phyloP scores from a whole-genome alignment of 1,140 invertebrate species.

The Bombus confusus region DNA sequence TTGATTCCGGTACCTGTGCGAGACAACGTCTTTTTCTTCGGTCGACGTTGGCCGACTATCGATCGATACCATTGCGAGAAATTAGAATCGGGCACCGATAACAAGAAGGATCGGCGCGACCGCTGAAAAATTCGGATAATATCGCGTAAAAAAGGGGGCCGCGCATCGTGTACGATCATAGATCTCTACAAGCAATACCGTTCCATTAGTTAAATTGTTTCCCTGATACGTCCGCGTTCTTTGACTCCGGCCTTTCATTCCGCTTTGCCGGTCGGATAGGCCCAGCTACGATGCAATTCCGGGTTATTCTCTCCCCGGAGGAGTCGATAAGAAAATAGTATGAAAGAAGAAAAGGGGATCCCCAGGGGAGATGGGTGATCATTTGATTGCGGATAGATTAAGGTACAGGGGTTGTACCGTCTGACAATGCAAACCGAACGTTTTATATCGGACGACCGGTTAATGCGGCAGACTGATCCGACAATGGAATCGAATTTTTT shows the following conservation, averaged over 20 bases:
- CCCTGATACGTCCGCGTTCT: conserved; percentile 66
- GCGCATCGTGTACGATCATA: conserved; percentile 27
- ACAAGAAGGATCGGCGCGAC: background rate
- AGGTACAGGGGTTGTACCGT: conserved; percentile 33
- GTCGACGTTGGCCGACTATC: conserved; percentile 20
- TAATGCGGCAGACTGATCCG: conserved; percentile 6
- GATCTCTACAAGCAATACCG: conserved; percentile 71
- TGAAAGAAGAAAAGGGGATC: conserved; percentile 42
- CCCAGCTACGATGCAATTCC: conserved; percentile 51
- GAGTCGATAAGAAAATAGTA: conserved; percentile 47
- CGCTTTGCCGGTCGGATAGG: conserved; percentile 39
- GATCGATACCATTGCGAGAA: conserved; percentile 29
- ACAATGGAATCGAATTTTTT: conserved; percentile 21
- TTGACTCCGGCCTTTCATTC: conserved; percentile 46
- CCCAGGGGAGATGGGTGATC: conserved; percentile 30
- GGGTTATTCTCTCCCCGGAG: conserved; percentile 32
- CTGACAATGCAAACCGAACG: conserved; percentile 45
- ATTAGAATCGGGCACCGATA: conserved; percentile 53
- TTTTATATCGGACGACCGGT: conserved; percentile 20
- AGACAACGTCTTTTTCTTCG: background rate
- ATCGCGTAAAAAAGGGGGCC: background rate
- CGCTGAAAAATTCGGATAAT: conserved; percentile 40
- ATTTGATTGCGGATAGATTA: conserved; percentile 58
- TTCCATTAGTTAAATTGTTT: conserved; percentile 82
- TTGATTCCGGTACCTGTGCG: background rate